Evolutionary conservation across 2,888 invertebrate genomes (phyloP).

Genomic region (Cheilosia grossa): DNA sequence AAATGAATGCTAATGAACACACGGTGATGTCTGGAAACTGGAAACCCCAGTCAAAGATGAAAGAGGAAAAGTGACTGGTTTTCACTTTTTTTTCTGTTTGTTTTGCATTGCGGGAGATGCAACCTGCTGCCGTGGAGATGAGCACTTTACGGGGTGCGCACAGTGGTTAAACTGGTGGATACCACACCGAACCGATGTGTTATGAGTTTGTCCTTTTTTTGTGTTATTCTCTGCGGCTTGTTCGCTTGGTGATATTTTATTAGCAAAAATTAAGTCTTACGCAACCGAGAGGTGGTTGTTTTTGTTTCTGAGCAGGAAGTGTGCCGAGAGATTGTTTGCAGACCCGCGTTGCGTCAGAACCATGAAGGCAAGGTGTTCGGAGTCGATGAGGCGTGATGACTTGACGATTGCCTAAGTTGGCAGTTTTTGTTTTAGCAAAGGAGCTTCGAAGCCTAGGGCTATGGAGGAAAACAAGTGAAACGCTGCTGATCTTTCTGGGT

Average conservation of each 20-base stretch:
- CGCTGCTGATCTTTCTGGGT: background rate
- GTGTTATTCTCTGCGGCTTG: background rate
- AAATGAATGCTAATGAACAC: conserved; percentile 71
- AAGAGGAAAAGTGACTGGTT: conserved; percentile 63
- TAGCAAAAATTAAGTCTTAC: conserved; percentile 65
- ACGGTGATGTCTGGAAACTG: conserved; percentile 9
- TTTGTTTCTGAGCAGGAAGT: conserved; percentile 66
- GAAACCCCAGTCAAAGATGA: conserved; percentile 49
- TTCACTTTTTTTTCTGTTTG: conserved; percentile 60
- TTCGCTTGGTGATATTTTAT: conserved; percentile 65
- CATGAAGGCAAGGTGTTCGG: conserved; percentile 11
- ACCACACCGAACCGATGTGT: conserved; percentile 18
- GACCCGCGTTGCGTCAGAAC: conserved; percentile 57
- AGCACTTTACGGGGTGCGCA: conserved; percentile 64
- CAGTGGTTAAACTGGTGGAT: conserved; percentile 67
- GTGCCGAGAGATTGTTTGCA: conserved; percentile 43
- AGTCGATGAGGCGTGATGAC: conserved; percentile 49
- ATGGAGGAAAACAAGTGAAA: background rate
- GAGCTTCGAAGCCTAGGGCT: background rate
- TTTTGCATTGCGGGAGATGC: conserved; percentile 34
- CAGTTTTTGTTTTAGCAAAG: background rate
- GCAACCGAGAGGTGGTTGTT: conserved; percentile 55
- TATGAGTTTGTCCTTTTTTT: conserved; percentile 58
- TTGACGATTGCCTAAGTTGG: conserved; percentile 53
- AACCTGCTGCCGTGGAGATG: conserved; percentile 61